Evolutionary conservation across 2,888 invertebrate genomes (phyloP), one percentile per base, ranked within the genome.

Genomic region (Malacosoma neustria): DNA sequence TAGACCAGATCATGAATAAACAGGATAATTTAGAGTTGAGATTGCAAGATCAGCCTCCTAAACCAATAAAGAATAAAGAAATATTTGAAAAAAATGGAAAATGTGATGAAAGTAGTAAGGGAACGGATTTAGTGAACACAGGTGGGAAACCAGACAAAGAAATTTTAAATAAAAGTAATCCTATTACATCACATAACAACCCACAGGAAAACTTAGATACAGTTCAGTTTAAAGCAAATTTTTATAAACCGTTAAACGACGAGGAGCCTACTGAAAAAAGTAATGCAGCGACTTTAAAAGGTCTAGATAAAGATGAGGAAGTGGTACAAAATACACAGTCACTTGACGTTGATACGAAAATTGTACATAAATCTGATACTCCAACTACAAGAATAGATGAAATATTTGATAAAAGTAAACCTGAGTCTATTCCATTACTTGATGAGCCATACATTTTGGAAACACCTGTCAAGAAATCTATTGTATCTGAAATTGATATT

Each of bases 401-500:
- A 22, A 22, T 22, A 22, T 22, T 22, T 7, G 22, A 22, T 22
- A 22, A 5, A 49, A 41, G 38, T 14, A 13, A 49, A 53, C 29
- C 31, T 42, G 37, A 58, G 32, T 61, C 75, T 55, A 79, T 80
- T 54, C 81, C 82, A 13, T 61, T 81, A 35, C 42, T 75, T 11
- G 65, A 74, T 49, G 72, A 73, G 35, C 56, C 61, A 3, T 51
- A 51, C 34, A 40, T 60, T 34, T 43, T 56, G 6, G 34, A 49
- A 12, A 53, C 51, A 42, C 57, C 62, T 30, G 43, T 57, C 4
- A 64, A 66, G 45, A 57, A 56, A 40, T 51, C 61, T 41, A 59
- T 64, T 15, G 59, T 75, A 5, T 81, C 82, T 1, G 77, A 85
- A 68, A 81, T 85, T 44, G 86, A 86, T 46, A 84, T 86, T 40